These are phyloP conservation scores for Eucera pruinosa DNA, from an alignment of 2,888 invertebrate genomes.

Conservation along the genomic window DNA sequence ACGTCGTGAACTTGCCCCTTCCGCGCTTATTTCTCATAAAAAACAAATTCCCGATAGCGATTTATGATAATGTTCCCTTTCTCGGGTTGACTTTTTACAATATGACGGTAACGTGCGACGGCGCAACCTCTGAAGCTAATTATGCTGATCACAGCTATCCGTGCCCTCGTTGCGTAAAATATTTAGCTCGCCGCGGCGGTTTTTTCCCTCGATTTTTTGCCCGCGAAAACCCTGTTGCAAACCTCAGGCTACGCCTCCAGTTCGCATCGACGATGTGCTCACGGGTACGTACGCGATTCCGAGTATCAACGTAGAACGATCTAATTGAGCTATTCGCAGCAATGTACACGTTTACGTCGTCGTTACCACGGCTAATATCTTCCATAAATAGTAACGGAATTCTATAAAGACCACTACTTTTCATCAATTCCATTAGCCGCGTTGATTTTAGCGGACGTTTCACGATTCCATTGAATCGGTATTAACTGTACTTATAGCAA, in stretches of 20 bases:
- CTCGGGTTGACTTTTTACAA: conserved; percentile 43
- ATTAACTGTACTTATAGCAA: too few relatives aligned
- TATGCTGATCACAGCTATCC: conserved; percentile 43
- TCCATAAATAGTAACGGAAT: conserved; percentile 20
- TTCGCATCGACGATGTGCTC: background rate
- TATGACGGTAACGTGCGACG: background rate
- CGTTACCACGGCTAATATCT: background rate
- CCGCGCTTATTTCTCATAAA: conserved; percentile 20
- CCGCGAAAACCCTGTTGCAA: conserved; percentile 1
- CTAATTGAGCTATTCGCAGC: conserved; percentile 23
- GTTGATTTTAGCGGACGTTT: background rate
- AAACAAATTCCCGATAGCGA: conserved; percentile 36
- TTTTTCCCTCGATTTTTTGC: background rate
- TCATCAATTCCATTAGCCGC: background rate
- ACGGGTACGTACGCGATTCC: background rate
- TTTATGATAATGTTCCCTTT: conserved; percentile 49
- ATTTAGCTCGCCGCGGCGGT: conserved; percentile 34
- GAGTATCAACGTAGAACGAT: conserved; percentile 1
- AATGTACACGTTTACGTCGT: conserved; percentile 6
- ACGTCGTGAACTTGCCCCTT: conserved; percentile 38
- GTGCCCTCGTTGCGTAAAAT: conserved; percentile 55
- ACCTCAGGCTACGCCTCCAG: conserved; percentile 31
- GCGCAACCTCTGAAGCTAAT: conserved; percentile 26
- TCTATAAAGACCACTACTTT: conserved; percentile 2
- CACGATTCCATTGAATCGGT: too few relatives aligned